Conservation (phyloP, 2,888 invertebrate genomes). For the Sclerodermus sp. region DNA sequence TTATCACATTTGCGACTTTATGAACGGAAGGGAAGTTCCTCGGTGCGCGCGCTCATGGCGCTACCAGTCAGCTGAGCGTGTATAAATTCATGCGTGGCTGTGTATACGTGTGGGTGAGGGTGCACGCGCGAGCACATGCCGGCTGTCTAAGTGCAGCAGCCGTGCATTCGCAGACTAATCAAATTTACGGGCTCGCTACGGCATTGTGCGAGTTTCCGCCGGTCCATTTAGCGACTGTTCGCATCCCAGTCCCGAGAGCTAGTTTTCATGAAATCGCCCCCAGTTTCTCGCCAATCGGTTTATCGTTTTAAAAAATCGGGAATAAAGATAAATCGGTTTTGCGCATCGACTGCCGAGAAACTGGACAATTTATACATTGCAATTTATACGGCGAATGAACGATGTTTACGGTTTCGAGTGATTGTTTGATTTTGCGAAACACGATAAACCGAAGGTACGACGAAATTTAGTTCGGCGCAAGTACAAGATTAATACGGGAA, state of each 20-base stretch:
- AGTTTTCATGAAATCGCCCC: too few species aligned
- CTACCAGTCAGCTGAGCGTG: background rate
- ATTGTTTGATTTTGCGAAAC: too few species aligned
- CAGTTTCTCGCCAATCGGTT: background rate
- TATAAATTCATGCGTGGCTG: background rate
- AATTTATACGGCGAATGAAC: too few species aligned
- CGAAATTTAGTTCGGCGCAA: too few species aligned
- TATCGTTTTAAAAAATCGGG: background rate
- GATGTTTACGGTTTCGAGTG: too few species aligned
- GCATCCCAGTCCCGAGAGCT: conserved; percentile 9
- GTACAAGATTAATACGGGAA: too few species aligned
- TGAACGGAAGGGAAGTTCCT: too few species aligned
- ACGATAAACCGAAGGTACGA: too few species aligned
- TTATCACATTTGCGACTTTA: too few species aligned
- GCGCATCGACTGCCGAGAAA: too few species aligned
- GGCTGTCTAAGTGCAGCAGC: conserved; percentile 21
- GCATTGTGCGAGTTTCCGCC: conserved; percentile 19
- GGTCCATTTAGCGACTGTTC: conserved; percentile 25
- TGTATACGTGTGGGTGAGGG: background rate
- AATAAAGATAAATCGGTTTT: too few species aligned
- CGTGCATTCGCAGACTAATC: conserved; percentile 29
- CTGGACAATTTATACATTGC: too few species aligned
- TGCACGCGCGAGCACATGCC: background rate
- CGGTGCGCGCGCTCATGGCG: background rate
- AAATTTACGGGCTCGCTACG: conserved; percentile 26